Percentiles rank a stretch among this genome's conserved stretches.
phyloP scores from a whole-genome alignment of 2,113 vertebrate genomes.

The Triplophysa tibetana region DNA sequence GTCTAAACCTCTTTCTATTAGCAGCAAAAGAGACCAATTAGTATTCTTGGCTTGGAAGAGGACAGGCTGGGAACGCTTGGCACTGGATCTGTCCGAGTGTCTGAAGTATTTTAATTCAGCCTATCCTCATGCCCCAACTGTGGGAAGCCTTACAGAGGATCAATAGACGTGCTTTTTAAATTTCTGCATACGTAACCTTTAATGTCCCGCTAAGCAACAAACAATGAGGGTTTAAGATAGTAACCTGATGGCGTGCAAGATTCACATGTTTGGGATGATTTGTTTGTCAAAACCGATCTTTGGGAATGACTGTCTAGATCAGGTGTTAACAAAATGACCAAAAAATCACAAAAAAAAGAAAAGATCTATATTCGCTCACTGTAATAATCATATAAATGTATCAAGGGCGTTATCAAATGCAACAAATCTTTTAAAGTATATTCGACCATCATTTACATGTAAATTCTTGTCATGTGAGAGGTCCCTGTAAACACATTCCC shows the following conservation, averaged over 20 bases:
- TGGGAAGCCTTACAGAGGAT: conserved; percentile 19
- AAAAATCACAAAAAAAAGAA: no score
- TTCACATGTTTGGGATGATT: no score
- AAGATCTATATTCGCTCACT: no score
- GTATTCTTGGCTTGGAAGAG: conserved; percentile 68
- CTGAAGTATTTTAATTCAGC: conserved; percentile 45
- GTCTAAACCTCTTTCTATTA: conserved; percentile 59
- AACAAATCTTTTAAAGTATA: no score
- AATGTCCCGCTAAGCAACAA: background rate
- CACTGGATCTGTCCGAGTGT: conserved; percentile 58
- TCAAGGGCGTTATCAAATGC: no score
- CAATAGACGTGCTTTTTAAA: conserved; percentile 34
- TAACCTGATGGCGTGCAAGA: no score
- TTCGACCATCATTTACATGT: no score
- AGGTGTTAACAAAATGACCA: no score
- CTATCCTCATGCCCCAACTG: conserved; percentile 33
- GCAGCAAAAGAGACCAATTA: conserved; percentile 61
- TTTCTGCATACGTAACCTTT: conserved; percentile 1
- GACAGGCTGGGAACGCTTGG: conserved; percentile 62
- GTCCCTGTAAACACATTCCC: background rate
- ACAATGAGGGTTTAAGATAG: background rate
- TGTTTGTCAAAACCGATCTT: no score
- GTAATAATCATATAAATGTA: no score
- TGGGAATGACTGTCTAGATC: no score
- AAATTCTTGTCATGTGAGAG: background rate